A percentile compares a stretch with the other conserved stretches of the same genome.
Conservation (phyloP, 2,797 vertebrate species). For the Rhynchotus rufescens region DNA sequence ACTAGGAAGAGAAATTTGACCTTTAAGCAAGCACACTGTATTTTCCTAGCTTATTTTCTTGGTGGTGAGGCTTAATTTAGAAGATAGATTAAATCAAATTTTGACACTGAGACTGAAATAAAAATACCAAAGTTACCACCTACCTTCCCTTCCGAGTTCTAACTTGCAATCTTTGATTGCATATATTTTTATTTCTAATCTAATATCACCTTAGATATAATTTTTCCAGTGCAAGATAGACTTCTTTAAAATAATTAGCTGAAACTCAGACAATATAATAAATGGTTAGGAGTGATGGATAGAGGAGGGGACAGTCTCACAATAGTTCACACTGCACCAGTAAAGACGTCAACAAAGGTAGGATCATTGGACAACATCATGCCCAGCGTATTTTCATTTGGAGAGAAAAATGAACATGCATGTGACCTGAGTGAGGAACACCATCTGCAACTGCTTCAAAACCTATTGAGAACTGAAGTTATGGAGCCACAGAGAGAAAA, state of each 20-base stretch:
- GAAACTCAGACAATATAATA: not conserved
- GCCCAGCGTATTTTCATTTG: conserved; percentile 11
- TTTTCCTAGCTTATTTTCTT: not conserved
- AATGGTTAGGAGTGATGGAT: not conserved
- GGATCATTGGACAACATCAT: not conserved
- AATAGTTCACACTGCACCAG: not conserved
- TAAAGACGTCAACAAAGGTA: conserved; percentile 44
- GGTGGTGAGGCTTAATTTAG: not conserved
- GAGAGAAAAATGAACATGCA: not conserved
- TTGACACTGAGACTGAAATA: not conserved
- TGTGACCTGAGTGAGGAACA: not conserved
- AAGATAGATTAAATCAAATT: not conserved
- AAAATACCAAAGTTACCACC: not conserved
- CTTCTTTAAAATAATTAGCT: conserved; percentile 4
- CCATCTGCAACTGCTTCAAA: not conserved
- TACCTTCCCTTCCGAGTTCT: conserved; percentile 12
- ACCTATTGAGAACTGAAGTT: not conserved
- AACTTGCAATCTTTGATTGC: not conserved
- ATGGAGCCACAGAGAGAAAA: not conserved
- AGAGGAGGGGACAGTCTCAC: not conserved
- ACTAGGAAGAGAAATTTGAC: not conserved
- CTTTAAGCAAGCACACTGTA: not conserved
- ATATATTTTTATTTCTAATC: not conserved
- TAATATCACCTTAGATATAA: not conserved
- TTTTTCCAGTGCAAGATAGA: not conserved